phyloP scores from a whole-genome alignment of 1,140 invertebrate species.

The Temnothorax nylanderi region DNA sequence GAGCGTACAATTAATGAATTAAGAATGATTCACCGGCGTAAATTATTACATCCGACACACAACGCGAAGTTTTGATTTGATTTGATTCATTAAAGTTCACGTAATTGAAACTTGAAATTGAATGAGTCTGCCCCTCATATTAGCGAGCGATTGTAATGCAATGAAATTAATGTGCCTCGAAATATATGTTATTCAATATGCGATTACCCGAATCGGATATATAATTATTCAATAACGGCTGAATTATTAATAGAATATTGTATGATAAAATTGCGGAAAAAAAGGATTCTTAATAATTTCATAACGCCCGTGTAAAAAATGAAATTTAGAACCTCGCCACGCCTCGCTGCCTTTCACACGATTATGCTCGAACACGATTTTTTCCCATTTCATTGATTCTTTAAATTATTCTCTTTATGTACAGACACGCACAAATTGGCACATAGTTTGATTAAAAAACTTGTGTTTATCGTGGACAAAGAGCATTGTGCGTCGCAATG shows the following conservation, averaged over 20 bases:
- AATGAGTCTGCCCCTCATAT: conserved; percentile 27
- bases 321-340: neutral
- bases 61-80: conserved; percentile 37
- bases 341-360: neutral
- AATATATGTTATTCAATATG: conserved; percentile 55
- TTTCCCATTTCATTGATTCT: conserved; percentile 22
- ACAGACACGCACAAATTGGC: neutral
- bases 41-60: neutral
- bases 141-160: conserved; percentile 40
- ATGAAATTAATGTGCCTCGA: conserved; percentile 48
- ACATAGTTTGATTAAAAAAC: conserved; percentile 21
- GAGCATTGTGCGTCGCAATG: conserved; percentile 24
- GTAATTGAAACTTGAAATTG: conserved; percentile 60
- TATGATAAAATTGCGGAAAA: neutral
- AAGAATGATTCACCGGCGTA: conserved; percentile 7
- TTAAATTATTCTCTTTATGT: conserved; percentile 31
- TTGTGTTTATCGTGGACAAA: conserved; percentile 31
- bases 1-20: conserved; percentile 11
- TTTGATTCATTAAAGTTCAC: conserved; percentile 47
- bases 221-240: conserved; percentile 43
- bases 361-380: neutral
- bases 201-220: conserved; percentile 57
- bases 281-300: conserved; percentile 10
- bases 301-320: neutral
- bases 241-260: conserved; percentile 48